Conservation (phyloP, 2,113 vertebrate genomes). For the Neotoma lepida region DNA sequence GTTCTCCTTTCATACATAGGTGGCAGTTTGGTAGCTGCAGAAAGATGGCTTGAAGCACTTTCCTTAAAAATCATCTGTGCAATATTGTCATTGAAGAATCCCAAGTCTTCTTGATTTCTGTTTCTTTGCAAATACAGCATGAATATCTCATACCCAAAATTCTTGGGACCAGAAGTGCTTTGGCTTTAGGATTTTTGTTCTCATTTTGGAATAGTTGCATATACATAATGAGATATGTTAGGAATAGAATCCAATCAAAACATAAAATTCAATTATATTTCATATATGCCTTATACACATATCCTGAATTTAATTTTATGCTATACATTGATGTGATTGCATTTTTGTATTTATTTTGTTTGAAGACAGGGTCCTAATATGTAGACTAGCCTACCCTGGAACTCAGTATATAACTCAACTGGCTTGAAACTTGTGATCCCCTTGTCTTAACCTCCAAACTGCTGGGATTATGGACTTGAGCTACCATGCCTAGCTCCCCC, state of each 20-base stretch:
- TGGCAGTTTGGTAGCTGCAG: background rate
- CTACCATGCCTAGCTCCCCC: background rate
- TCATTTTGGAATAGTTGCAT: background rate
- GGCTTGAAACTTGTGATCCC: background rate
- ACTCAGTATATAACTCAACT: background rate
- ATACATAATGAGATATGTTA: background rate
- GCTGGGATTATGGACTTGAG: background rate
- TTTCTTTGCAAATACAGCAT: background rate
- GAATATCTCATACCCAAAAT: background rate
- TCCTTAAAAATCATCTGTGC: constrained; percentile 3
- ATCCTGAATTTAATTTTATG: background rate
- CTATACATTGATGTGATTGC: background rate
- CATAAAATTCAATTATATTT: background rate
- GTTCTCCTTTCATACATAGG: background rate
- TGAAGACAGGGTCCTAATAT: background rate
- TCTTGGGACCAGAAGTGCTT: background rate
- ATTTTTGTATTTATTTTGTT: background rate
- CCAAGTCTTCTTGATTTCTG: background rate
- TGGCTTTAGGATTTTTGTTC: background rate
- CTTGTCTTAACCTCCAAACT: background rate
- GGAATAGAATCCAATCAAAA: background rate
- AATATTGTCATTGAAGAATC: background rate
- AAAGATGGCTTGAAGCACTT: background rate
- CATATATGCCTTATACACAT: background rate
- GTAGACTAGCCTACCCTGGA: no score